Evolutionary conservation across 1,140 invertebrate species (phyloP).

Genomic region (Eueides isabella): DNA sequence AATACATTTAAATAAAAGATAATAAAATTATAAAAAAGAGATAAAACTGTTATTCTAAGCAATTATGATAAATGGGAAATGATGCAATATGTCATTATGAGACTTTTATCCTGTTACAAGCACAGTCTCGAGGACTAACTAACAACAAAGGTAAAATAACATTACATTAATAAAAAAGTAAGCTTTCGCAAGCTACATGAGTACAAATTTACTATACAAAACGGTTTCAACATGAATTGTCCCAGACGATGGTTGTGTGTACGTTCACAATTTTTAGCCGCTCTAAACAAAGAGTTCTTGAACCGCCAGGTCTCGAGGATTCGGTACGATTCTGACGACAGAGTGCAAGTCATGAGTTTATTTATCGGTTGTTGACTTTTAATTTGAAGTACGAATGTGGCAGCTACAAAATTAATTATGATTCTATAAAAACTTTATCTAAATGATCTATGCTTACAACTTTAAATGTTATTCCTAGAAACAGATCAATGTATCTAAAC

Average conservation of each 20-base stretch:
- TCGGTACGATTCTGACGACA: not conserved
- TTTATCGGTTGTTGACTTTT: conserved; percentile 16
- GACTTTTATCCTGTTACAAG: not conserved
- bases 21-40: not conserved
- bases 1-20: not conserved
- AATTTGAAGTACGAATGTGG: not conserved
- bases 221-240: conserved; percentile 2
- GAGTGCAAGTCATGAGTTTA: conserved; percentile 26
- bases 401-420: not conserved
- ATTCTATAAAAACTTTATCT: conserved; percentile 11
- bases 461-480: conserved; percentile 8
- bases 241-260: not conserved
- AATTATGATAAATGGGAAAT: not conserved
- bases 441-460: not conserved
- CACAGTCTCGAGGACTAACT: not conserved
- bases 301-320: not conserved
- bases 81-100: not conserved
- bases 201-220: not conserved
- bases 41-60: not conserved
- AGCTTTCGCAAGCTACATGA: not conserved
- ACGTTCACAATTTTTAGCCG: conserved; percentile 2
- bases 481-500: not conserved
- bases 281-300: not conserved
- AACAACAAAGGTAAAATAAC: not conserved
- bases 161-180: not conserved